Evolutionary conservation across 2,797 vertebrate genomes (phyloP).

Genomic region (Arctocebus calabarensis): DNA sequence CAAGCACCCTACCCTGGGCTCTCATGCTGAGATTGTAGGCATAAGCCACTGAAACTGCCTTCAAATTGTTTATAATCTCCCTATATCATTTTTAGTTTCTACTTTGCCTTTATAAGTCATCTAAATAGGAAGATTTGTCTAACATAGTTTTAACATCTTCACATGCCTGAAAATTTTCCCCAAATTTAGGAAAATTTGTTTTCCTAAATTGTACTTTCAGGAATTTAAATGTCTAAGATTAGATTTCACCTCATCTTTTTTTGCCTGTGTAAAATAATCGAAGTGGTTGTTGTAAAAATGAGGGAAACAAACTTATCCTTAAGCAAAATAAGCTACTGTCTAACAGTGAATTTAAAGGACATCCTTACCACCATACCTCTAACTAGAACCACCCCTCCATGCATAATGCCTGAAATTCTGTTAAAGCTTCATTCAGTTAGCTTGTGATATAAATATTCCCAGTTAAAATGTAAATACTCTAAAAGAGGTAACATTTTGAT

Average conservation of each 20-base stretch:
- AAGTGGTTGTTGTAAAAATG: not conserved
- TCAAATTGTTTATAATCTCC: not conserved
- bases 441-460: not conserved
- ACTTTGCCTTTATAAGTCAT: slow-evolving; percentile 7
- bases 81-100: not conserved
- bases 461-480: not conserved
- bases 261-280: slow-evolving; percentile 46
- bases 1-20: too few species aligned
- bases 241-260: not conserved
- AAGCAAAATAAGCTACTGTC: not conserved
- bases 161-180: slow-evolving; percentile 25
- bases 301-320: not conserved
- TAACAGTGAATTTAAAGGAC: not conserved
- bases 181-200: not conserved
- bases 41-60: too few species aligned
- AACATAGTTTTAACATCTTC: not conserved
- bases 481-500: not conserved
- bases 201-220: not conserved
- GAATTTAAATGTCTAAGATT: slow-evolving; percentile 47
- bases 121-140: not conserved
- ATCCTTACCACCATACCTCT: not conserved
- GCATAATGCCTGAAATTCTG: not conserved
- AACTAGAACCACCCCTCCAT: not conserved
- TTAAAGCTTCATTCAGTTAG: not conserved
- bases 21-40: too few species aligned